Base-by-base conservation (phyloP, 2,113 vertebrate species). In the Astatoreochromis straeleni region DNA sequence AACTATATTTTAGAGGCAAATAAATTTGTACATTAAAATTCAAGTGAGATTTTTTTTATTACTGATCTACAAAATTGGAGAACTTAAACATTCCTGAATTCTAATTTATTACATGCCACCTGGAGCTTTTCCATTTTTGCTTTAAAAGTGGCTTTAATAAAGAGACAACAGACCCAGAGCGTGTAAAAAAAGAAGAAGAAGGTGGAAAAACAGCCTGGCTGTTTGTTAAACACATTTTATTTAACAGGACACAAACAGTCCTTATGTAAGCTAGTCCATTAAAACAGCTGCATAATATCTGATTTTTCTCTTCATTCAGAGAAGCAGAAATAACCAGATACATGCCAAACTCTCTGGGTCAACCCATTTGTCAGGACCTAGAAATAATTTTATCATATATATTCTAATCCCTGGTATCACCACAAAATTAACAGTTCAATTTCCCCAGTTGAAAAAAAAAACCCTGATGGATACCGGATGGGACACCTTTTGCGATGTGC, bases 1-100 rank as follows among this genome's bases (percentile, higher is more conserved):
- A 49, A 51, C 45, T 31, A 1, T 0, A 49, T 78, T 78, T 31
- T 31, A 31, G 9, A 78, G 2, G 70, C 0, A 19, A 29, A 29
- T 29, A 31, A 75, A 49, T 49, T 31, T 49, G 24, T 12, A 49
- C 2, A 19, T 75, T 19, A 19, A 75, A 49, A 29, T 75, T 2
- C 14, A 11, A 19, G 1, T 75, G 70, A 12, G 16, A 31, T 0
- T 4, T 42, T 42, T 42, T 24, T 78, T 78, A 75, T 70, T 42
- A 70, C 42, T 2, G 17, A 78, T 13, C 45, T 78, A 3, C 26
- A n/a, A 11, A 51, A n/a, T 29, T 75, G 6, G 24, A 10, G 24
- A 75, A 29, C 12, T 26, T 16, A 14, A 26, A 47, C 14, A 5
- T 2, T 45, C 16, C 24, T 3, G 9, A 78, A 49, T 78, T 49